These are phyloP conservation scores for Acomys russatus DNA, from an alignment of 2,797 vertebrate genomes.

Conservation along the genomic window DNA sequence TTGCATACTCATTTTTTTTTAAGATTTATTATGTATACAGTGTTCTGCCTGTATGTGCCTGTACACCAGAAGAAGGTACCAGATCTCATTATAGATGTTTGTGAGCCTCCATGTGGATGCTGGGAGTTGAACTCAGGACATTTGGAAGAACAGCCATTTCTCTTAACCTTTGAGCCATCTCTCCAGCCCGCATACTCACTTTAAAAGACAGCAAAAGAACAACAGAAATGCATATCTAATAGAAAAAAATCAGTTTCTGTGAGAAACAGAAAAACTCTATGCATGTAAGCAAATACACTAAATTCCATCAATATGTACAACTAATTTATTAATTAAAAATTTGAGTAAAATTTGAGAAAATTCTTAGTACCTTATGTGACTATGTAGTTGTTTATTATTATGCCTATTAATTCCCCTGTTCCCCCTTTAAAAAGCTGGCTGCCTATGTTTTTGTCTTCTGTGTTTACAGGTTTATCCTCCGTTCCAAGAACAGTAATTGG, in stretches of 20 bases:
- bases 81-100: too few species aligned
- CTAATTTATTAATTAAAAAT: neutral
- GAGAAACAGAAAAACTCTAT: conserved; percentile 37
- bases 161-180: too few species aligned
- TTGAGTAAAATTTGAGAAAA: conserved; percentile 8
- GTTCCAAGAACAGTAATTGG: neutral
- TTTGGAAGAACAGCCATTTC: too few species aligned
- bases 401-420: neutral
- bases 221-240: neutral
- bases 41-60: too few species aligned
- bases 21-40: too few species aligned
- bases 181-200: neutral
- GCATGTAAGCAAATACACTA: neutral
- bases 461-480: neutral
- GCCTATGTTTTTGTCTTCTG: neutral
- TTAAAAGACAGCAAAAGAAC: neutral
- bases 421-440: neutral
- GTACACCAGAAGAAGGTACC: too few species aligned
- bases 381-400: neutral
- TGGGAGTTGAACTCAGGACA: too few species aligned
- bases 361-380: neutral
- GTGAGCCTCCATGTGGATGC: too few species aligned
- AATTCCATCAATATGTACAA: neutral
- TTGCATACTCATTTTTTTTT: neutral
- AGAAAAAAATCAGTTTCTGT: neutral